Evolutionary conservation across 2,797 vertebrate species (phyloP).

Genomic region (Tragopan temminckii): DNA sequence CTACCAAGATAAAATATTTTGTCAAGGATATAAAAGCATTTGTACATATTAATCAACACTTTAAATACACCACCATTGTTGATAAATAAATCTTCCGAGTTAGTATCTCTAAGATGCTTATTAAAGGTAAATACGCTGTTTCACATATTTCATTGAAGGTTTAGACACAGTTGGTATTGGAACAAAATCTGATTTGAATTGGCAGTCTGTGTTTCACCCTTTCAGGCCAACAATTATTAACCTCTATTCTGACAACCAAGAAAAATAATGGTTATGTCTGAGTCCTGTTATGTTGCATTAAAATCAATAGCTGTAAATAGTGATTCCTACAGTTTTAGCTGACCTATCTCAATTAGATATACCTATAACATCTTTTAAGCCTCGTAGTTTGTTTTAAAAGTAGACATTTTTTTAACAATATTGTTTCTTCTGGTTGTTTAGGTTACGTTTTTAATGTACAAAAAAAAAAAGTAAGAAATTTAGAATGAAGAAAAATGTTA

Average conservation of each 20-base stretch:
- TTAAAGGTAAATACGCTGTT: not conserved
- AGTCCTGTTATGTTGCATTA: constrained; percentile 66
- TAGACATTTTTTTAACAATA: not conserved
- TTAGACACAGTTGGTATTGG: not conserved
- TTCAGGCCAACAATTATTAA: constrained; percentile 71
- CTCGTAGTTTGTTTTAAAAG: not conserved
- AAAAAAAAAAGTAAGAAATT: not conserved
- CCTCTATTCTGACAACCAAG: constrained; percentile 74
- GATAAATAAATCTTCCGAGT: constrained; percentile 16
- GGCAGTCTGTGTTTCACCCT: constrained; percentile 57
- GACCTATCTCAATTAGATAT: constrained; percentile 39
- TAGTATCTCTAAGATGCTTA: not conserved
- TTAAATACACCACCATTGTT: not conserved
- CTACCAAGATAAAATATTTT: constrained; percentile 76
- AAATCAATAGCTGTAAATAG: constrained; percentile 77
- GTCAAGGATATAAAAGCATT: not conserved
- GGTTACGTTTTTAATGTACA: not conserved
- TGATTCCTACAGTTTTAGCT: constrained; percentile 63
- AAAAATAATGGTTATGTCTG: constrained; percentile 72
- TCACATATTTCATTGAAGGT: not conserved
- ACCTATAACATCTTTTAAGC: not conserved
- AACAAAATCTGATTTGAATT: constrained; percentile 72
- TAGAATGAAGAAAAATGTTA: not conserved
- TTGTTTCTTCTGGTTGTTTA: not conserved
- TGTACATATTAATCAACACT: constrained; percentile 33